Percentiles rank a stretch among this genome's conserved stretches.
Evolutionary conservation across 2,113 vertebrate genomes (phyloP).

Genomic region (Astatoreochromis straeleni): DNA sequence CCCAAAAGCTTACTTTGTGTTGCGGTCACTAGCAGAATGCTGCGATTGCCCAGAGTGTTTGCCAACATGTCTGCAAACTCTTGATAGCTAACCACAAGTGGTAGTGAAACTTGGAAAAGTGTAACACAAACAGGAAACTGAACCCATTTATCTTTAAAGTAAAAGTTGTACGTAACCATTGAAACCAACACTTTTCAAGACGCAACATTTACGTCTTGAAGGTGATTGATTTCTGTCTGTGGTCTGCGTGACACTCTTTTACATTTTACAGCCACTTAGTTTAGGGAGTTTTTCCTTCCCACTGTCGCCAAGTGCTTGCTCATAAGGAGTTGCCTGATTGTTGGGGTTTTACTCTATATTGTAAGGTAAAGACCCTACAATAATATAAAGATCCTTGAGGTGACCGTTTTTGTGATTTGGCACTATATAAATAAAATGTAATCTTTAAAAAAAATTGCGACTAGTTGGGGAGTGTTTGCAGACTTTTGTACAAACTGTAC

Average conservation of each 20-base stretch:
- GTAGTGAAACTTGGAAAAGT: not conserved
- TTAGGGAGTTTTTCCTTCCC: not conserved
- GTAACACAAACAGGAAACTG: not conserved
- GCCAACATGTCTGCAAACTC: not conserved
- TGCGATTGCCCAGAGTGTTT: not conserved
- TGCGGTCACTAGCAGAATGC: not conserved
- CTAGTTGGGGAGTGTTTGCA: not conserved
- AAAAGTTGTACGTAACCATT: not conserved
- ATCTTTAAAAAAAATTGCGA: not conserved
- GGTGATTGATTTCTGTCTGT: not conserved
- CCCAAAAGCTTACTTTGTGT: not conserved
- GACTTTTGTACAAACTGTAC: not conserved
- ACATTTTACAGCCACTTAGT: not conserved
- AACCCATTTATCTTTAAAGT: not conserved
- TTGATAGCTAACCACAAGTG: not conserved
- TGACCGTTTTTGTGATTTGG: not conserved
- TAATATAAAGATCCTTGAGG: not conserved
- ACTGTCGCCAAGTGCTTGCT: not conserved
- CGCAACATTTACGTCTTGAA: not conserved
- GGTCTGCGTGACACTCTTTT: not conserved
- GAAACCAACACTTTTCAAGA: not conserved
- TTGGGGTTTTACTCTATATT: not conserved
- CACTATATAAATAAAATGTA: not conserved
- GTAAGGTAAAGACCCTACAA: not conserved
- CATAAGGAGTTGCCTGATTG: not conserved